Base-by-base conservation (phyloP, 2,113 vertebrate genomes). In the Heterotilapia buettikoferi region DNA sequence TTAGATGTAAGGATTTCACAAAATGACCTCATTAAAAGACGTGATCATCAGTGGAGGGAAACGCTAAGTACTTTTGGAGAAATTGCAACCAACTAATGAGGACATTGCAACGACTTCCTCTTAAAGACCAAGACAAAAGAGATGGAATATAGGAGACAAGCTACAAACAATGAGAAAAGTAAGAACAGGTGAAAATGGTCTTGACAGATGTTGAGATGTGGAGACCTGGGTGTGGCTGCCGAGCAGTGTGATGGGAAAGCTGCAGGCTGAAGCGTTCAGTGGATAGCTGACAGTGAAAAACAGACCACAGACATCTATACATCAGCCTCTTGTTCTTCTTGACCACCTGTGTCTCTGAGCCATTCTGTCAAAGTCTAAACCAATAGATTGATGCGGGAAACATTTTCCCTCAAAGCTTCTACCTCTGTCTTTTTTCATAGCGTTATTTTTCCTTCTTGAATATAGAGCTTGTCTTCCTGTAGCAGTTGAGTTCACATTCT, bases 1-100 rank as follows among this genome's bases (percentile, higher is more conserved):
- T 78, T 10, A 76, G 50, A 81, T 53, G 16, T 33, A 47, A 73
- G 57, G 78, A 83, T 89, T 85, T 88, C 84, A 89, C 90, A 84
- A 83, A 61, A 56, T 94, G 94, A 94, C 94, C 94, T 95, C 94
- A 93, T 94, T 95, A 94, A 90, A 94, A 90, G 80, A 89, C 89
- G 91, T 88, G 90, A 93, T 95, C 88, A 84, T 88, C 83, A 61
- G 88, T 63, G 81, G 81, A 80, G 88, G 57, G 86, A 84, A 88
- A 84, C 89, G 85, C 80, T 84, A 91, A 92, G 86, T 91, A 86
- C 88, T 89, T 86, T 61, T 83, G 88, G 61, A 87, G 90, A 89
- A 93, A 94, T 93, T 89, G 89, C 93, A 89, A 68, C 6, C 36
- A 12, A 88, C 78, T 92, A 93, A 94, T 89, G 93, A 92, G 68